Base-by-base conservation (phyloP, 2,888 invertebrate species). In the Phyllotreta striolata region DNA sequence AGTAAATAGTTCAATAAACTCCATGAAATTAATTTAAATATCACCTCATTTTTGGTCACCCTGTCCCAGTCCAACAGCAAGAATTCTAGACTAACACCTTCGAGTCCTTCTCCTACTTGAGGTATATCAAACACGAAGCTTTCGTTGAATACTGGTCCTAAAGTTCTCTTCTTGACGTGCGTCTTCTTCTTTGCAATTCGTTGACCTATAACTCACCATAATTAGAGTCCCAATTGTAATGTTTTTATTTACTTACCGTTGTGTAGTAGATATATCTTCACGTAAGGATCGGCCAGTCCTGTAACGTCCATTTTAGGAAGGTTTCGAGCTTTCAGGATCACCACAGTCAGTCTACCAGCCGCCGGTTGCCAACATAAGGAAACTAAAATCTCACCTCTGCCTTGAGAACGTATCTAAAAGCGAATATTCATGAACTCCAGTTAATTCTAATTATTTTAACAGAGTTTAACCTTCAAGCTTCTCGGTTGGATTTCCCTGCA, bases 171-270 rank as follows among this genome's bases (percentile, higher is more conserved):
- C 87, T 98, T 98, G 54, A 98, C 97, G 81, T 98, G 98, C 0
- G 98, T 98, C 86, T 98, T 98, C 88, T 98, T 98, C 86, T 98
- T 99, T 54, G 96, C 95, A 76, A 98, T 94, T 70, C 98, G 90
- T 80, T 98, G 97, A n/a, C 95, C 95, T 68, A 24, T 24, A 24
- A 24, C 24, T 24, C 24, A 4, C 24, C 24, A 24, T 24, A 24
- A 24, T 24, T 24, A 24, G 24, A 24, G 24, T 24, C 4, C 4
- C 2, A 24, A 3, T 24, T 24, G 24, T 24, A 3, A 24, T 24
- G 24, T 24, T 1, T 24, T 24, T 24, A 4, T 3, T 4, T 4
- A 3, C 64, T 62, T 43, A 69, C 69, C 70, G 83, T 98, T 96
- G 84, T 93, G 96, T 59, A 97, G 85, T 74, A 98, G 86, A 83